phyloP scores from a whole-genome alignment of 92 coral and sea anemone species.

The Phenganax marumi region DNA sequence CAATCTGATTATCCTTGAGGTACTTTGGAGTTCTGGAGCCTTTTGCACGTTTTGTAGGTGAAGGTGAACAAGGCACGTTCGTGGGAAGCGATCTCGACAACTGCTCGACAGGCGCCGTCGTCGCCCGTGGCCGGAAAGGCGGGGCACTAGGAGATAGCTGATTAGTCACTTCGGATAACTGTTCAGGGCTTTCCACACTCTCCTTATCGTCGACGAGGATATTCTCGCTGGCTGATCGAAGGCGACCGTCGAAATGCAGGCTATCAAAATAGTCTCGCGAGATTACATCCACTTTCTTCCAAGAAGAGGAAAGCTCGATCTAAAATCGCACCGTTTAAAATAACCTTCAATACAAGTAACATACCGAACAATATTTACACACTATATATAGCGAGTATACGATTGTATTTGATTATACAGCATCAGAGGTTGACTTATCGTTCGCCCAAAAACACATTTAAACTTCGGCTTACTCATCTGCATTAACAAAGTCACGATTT shows the following conservation, averaged over 20 bases:
- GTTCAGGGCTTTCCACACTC: constrained; percentile 9
- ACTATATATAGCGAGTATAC: not conserved
- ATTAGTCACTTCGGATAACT: not conserved
- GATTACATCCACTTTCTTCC: constrained; percentile 90
- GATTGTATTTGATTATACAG: too few relatives aligned
- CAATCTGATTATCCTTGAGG: constrained; percentile 83
- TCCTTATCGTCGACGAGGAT: constrained; percentile 59
- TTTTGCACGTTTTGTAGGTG: constrained; percentile 57
- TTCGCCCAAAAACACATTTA: too few relatives aligned
- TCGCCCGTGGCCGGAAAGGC: constrained; percentile 93
- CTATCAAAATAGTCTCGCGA: constrained; percentile 82
- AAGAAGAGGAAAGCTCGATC: constrained; percentile 93
- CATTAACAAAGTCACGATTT: too few relatives aligned
- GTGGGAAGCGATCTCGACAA: constrained; percentile 90
- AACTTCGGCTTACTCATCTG: too few relatives aligned
- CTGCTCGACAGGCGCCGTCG: constrained; percentile 70
- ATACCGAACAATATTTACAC: not conserved
- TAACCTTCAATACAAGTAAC: not conserved
- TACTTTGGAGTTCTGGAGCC: constrained; percentile 95
- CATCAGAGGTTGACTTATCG: too few relatives aligned
- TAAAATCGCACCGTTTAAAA: constrained; percentile 15
- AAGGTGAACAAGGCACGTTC: constrained; percentile 71
- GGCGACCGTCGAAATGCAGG: constrained; percentile 79
- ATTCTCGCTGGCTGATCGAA: constrained; percentile 68
- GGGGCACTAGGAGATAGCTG: constrained; percentile 92